phyloP scores from a whole-genome alignment of 2,888 invertebrate genomes.

The Cylindroiulus punctatus region DNA sequence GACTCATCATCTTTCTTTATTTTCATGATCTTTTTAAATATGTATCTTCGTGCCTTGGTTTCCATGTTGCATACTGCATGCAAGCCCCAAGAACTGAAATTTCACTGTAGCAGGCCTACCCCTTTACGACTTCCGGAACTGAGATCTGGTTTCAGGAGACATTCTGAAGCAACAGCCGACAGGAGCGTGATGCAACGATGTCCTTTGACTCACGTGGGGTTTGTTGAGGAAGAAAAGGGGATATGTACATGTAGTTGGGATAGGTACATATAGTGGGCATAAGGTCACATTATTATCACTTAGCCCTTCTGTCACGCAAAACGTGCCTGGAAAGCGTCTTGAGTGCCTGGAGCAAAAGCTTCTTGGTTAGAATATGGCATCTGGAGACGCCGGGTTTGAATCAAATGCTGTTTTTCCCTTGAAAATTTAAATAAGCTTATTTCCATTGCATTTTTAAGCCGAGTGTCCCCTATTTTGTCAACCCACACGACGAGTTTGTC shows the following conservation, averaged over 20 bases:
- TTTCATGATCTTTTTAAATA: too few species aligned
- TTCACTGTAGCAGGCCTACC: too few species aligned
- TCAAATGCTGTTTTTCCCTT: background rate
- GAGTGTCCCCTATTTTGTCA: background rate
- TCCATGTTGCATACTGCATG: too few species aligned
- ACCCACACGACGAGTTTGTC: background rate
- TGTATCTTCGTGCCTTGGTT: too few species aligned
- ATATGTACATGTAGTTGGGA: too few species aligned
- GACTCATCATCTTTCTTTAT: too few species aligned
- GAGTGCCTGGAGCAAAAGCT: background rate
- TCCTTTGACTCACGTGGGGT: background rate
- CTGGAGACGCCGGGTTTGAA: background rate
- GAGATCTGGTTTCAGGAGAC: too few species aligned
- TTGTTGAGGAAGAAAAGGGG: background rate
- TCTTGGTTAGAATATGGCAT: background rate
- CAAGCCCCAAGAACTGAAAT: too few species aligned
- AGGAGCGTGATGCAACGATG: background rate
- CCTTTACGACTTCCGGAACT: too few species aligned
- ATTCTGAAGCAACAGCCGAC: background rate
- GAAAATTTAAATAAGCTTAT: background rate
- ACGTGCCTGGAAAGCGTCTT: background rate
- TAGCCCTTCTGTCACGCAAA: background rate
- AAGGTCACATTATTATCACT: background rate
- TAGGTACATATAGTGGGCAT: too few species aligned
- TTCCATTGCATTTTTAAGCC: background rate